Evolutionary conservation across 2,888 invertebrate species (phyloP), one percentile per base, ranked within the genome.

Genomic region (Caenorhabditis sp.): DNA sequence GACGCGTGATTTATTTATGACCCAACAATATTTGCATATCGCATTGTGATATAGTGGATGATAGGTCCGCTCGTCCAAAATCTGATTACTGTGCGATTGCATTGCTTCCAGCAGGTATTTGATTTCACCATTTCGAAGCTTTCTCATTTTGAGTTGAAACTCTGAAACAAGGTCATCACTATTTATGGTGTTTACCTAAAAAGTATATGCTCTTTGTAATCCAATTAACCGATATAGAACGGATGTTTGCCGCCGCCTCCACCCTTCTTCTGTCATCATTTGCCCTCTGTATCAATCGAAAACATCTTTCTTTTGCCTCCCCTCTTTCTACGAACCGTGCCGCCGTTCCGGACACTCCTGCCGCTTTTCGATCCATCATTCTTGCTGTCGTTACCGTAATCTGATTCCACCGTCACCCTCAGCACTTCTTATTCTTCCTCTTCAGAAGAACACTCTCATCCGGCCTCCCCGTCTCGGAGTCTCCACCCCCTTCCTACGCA

Each of bases 301-400:
- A 68, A 52, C 68, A 68, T 68, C 68, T 68, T 9, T 7, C 45
- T 32, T 17, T 41, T 4, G 15, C 27, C 26, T 26, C 9, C 17
- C 37, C 32, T 35, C 32, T 35, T 15, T 20, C 26, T 24, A 13
- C 20, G 27, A 17, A 43, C 27, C 62, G 62, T 63, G 46, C 65
- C 55, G 58, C 50, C 66, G 50, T 58, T 50, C 56, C 55, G 41
- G 41, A 30, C 41, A 32, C 37, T 52, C 32, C 52, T 41, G 43
- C 55, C 63, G 53, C 55, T 55, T 53, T 17, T 55, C 45, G 32
- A 68, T 68, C 58, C 58, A 68, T 68, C 66, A 68, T 68, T 59
- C 52, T 43, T 35, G 39, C 43, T 39, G 20, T 22, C 41, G 26
- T 41, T 68, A 68, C 59, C 59, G 70, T 53, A 70, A 70, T 70